These are phyloP conservation scores for Pangasius krempfi DNA, from an alignment of 2,797 vertebrate species.

Conservation along the genomic window DNA sequence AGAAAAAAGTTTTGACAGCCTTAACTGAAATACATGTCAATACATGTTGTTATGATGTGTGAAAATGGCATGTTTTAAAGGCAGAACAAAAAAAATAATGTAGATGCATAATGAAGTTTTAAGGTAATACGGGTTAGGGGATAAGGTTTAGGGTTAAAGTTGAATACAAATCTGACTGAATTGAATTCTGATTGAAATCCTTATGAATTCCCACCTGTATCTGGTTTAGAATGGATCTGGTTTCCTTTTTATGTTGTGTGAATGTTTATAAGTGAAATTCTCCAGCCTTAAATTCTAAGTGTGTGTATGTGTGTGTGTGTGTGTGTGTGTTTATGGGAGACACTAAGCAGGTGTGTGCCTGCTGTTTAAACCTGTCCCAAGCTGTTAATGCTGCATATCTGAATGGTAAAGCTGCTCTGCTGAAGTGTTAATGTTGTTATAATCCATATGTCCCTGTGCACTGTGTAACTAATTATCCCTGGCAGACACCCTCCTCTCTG, in stretches of 20 bases:
- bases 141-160: not conserved
- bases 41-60: not conserved
- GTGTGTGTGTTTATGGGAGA: constrained; percentile 30
- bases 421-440: constrained; percentile 41
- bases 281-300: not conserved
- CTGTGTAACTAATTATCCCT: constrained; percentile 25
- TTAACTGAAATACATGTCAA: not conserved
- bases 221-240: not conserved
- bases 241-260: not conserved
- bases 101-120: not conserved
- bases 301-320: not conserved
- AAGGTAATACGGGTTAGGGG: not conserved
- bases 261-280: not conserved
- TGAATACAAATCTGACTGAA: not conserved
- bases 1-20: not conserved
- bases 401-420: constrained; percentile 15
- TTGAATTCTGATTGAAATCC: not conserved
- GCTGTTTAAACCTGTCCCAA: constrained; percentile 47
- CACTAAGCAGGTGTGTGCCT: constrained; percentile 30
- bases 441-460: constrained; percentile 35
- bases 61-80: not conserved
- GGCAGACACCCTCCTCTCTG: constrained; percentile 7
- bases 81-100: not conserved
- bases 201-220: not conserved
- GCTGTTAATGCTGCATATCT: constrained; percentile 40